phyloP scores from a whole-genome alignment of 2,888 invertebrate genomes.

The Drosophila ochracea region DNA sequence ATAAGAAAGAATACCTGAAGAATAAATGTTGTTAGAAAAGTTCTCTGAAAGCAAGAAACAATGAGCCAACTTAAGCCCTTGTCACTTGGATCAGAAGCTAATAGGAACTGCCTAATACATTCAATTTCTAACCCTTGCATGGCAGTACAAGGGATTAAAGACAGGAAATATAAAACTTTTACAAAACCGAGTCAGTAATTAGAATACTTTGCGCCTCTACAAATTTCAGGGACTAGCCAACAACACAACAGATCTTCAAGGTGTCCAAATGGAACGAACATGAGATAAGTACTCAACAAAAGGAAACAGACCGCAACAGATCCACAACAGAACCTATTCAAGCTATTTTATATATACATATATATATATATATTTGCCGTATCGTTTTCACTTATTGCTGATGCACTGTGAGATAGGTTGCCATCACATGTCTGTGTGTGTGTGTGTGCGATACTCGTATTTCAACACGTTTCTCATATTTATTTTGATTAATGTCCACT shows the following conservation, averaged over 20 bases:
- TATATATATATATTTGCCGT: neutral
- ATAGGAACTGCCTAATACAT: slow-evolving; percentile 5
- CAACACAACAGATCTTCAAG: neutral
- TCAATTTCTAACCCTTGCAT: neutral
- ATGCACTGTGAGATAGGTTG: slow-evolving; percentile 1
- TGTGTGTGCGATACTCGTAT: slow-evolving; percentile 52
- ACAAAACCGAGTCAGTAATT: neutral
- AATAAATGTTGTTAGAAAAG: slow-evolving; percentile 31
- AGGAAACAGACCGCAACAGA: slow-evolving; percentile 1
- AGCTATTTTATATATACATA: neutral
- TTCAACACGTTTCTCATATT: slow-evolving; percentile 78
- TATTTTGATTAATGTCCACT: slow-evolving; percentile 81
- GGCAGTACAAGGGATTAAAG: neutral
- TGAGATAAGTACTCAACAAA: neutral
- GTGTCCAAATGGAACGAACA: neutral
- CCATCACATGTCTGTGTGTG: slow-evolving; percentile 15
- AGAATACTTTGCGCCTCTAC: neutral
- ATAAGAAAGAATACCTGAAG: slow-evolving; percentile 6
- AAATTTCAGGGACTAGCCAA: neutral
- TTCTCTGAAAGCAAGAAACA: neutral
- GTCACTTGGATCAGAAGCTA: slow-evolving; percentile 13
- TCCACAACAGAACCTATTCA: slow-evolving; percentile 16
- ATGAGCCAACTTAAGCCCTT: slow-evolving; percentile 6
- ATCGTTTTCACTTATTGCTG: slow-evolving; percentile 45
- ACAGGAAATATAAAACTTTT: neutral